Percentiles rank a stretch among this genome's conserved stretches.
Evolutionary conservation across 2,113 vertebrate species (phyloP).

Genomic region (Alexandromys fortis): DNA sequence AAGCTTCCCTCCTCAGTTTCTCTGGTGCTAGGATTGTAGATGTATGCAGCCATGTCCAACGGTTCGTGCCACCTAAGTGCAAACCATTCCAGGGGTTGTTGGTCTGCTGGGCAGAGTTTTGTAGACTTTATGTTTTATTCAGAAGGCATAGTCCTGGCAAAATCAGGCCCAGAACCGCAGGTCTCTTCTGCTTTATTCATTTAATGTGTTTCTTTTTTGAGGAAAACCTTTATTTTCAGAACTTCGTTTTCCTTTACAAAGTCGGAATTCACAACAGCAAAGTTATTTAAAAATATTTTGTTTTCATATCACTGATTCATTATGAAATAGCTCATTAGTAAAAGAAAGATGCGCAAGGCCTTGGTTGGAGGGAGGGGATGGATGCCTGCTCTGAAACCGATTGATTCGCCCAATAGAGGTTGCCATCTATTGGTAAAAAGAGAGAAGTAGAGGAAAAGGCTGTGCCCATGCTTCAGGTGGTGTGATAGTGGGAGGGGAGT

Average conservation of each 20-base stretch:
- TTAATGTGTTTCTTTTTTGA: background rate
- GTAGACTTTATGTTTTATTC: background rate
- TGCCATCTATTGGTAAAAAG: constrained; percentile 74
- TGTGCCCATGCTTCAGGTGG: background rate
- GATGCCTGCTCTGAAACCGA: background rate
- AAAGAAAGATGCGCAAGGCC: background rate
- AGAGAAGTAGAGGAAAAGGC: constrained; percentile 52
- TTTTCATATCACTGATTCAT: constrained; percentile 36
- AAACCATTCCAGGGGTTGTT: background rate
- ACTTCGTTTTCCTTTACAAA: constrained; percentile 7
- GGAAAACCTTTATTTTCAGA: constrained; percentile 9
- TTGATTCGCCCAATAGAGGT: constrained; percentile 35
- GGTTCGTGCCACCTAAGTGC: background rate
- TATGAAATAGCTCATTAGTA: constrained; percentile 48
- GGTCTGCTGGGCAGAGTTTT: background rate
- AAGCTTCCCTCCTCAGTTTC: background rate
- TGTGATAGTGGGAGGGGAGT: background rate
- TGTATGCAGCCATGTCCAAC: too few relatives aligned
- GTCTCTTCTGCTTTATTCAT: background rate
- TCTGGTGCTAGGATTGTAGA: background rate
- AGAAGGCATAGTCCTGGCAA: background rate
- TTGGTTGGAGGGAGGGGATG: background rate
- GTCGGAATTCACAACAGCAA: background rate
- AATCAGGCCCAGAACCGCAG: background rate
- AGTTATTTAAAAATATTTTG: constrained; percentile 20